Conservation (phyloP, 2,888 invertebrate genomes). For the Perizoma affinitatum region DNA sequence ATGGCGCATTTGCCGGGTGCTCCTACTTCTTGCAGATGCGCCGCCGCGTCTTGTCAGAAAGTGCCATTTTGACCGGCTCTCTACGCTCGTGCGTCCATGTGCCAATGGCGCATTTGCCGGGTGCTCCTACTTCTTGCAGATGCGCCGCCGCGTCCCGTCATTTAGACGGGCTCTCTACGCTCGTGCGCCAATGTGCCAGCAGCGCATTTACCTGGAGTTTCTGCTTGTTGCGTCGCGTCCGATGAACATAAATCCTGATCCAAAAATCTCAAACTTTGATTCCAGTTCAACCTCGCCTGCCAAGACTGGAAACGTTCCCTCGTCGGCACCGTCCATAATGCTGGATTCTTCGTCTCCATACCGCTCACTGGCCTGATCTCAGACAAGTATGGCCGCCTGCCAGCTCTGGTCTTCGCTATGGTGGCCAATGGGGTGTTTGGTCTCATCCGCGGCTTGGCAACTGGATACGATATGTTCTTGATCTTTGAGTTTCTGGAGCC, state of each 20-base stretch:
- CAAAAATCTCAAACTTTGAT: conserved; percentile 29
- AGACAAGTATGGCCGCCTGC: conserved; percentile 87
- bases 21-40: too few relatives aligned
- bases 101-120: too few relatives aligned
- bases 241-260: background rate
- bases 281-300: conserved; percentile 87
- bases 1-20: too few relatives aligned
- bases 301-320: conserved; percentile 89
- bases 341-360: conserved; percentile 89
- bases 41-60: too few relatives aligned
- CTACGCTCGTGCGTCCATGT: too few relatives aligned
- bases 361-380: conserved; percentile 89
- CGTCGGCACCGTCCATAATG: conserved; percentile 89
- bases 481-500: conserved; percentile 85
- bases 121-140: too few relatives aligned
- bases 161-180: too few relatives aligned
- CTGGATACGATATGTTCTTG: conserved; percentile 84
- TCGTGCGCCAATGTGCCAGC: too few relatives aligned
- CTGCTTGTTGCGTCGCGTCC: background rate
- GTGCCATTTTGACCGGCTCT: too few relatives aligned
- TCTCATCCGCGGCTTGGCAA: conserved; percentile 82
- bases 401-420: conserved; percentile 83
- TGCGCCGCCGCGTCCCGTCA: too few relatives aligned
- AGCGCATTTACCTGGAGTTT: too few relatives aligned
- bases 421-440: conserved; percentile 83